Evolutionary conservation across 2,113 vertebrate genomes (phyloP).

Genomic region (Melanotaenia duboulayi): DNA sequence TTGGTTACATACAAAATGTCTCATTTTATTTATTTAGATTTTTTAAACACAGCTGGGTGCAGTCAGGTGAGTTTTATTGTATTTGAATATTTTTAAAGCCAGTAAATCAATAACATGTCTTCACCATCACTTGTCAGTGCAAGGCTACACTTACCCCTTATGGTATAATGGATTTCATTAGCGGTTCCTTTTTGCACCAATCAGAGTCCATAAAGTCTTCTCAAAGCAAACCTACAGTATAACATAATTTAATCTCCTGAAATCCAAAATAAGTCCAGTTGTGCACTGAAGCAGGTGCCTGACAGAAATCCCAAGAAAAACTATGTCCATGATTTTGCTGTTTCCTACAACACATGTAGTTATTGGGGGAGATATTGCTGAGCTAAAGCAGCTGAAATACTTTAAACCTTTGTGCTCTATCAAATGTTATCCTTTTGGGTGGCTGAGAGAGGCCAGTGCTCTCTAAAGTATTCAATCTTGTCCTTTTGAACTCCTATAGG

Average conservation of each 20-base stretch:
- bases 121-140: too few relatives aligned
- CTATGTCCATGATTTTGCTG: too few relatives aligned
- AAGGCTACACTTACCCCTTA: too few relatives aligned
- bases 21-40: too few relatives aligned
- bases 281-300: background rate
- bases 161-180: background rate
- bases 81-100: background rate
- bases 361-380: background rate
- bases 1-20: too few relatives aligned
- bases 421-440: slow-evolving; percentile 40
- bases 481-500: slow-evolving; percentile 47
- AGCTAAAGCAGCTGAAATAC: background rate
- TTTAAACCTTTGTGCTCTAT: slow-evolving; percentile 18
- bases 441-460: slow-evolving; percentile 42
- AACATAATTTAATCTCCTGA: background rate
- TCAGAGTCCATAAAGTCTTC: background rate
- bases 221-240: background rate
- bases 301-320: too few relatives aligned
- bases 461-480: slow-evolving; percentile 67
- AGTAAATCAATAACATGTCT: too few relatives aligned
- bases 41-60: background rate
- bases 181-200: background rate
- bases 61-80: background rate
- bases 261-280: background rate
- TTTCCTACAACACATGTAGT: background rate